These are phyloP conservation scores for Brachionus rubens DNA, from an alignment of 1,140 invertebrate genomes.

Conservation along the genomic window DNA sequence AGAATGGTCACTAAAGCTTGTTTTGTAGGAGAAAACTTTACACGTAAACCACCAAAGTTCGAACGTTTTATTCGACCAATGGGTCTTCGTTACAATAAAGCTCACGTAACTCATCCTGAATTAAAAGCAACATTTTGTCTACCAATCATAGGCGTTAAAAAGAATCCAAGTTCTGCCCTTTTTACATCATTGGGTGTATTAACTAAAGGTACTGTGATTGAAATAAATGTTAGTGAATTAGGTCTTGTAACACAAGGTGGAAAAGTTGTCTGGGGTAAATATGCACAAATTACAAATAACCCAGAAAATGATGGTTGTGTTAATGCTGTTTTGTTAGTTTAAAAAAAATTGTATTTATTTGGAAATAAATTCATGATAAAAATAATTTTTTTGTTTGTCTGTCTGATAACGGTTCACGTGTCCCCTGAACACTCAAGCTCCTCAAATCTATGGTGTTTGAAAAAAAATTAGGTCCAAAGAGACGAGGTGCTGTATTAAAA, in stretches of 20 bases:
- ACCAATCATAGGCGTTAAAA: constrained; percentile 98
- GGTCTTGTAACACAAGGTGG: constrained; percentile 97
- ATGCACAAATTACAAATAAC: constrained; percentile 98
- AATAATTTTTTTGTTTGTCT: neutral
- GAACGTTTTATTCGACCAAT: constrained; percentile 98
- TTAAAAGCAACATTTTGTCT: constrained; percentile 96
- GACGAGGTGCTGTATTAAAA: too few relatives aligned
- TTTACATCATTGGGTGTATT: constrained; percentile 96
- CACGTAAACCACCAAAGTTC: constrained; percentile 97
- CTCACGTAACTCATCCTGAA: constrained; percentile 98
- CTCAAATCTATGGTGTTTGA: too few relatives aligned
- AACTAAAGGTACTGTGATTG: constrained; percentile 72
- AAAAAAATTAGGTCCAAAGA: too few relatives aligned
- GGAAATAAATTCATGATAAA: neutral
- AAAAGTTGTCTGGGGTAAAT: constrained; percentile 99
- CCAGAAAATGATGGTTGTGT: constrained; percentile 99
- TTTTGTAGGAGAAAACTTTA: constrained; percentile 96
- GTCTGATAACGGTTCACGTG: too few relatives aligned
- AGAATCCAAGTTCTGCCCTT: constrained; percentile 95
- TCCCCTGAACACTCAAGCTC: too few relatives aligned
- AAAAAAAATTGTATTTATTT: constrained; percentile 55
- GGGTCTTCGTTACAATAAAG: constrained; percentile 69
- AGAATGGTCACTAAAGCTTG: constrained; percentile 93
- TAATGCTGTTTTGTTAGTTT: constrained; percentile 94
- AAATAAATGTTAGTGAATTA: constrained; percentile 88